Evolutionary conservation across 2,888 invertebrate genomes (phyloP).

Genomic region (Chloroclystis v-ata): DNA sequence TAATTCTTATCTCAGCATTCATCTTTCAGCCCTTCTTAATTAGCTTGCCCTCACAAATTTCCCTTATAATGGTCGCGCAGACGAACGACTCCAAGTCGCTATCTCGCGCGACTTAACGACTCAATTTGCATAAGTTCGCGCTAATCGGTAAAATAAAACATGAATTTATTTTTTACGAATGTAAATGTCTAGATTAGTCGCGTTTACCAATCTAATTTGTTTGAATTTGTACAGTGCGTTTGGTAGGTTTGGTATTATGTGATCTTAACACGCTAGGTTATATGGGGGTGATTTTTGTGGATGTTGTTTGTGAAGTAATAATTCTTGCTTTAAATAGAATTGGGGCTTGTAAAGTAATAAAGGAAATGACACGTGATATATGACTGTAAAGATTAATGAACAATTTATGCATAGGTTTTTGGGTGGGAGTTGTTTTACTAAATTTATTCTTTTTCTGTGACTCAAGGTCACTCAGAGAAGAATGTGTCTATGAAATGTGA

Average conservation of each 20-base stretch:
- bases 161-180: slow-evolving; percentile 8
- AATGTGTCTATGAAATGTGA: too few relatives aligned
- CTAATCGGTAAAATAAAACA: slow-evolving; percentile 14
- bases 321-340: too few relatives aligned
- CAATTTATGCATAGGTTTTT: background rate
- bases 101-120: slow-evolving; percentile 20
- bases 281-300: too few relatives aligned
- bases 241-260: background rate
- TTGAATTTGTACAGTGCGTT: background rate
- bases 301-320: too few relatives aligned
- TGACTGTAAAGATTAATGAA: background rate
- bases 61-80: slow-evolving; percentile 26
- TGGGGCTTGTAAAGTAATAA: background rate
- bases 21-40: slow-evolving; percentile 67
- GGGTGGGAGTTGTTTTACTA: too few relatives aligned
- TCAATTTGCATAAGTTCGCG: slow-evolving; percentile 18
- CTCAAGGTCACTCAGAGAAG: too few relatives aligned
- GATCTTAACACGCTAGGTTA: background rate
- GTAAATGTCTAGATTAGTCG: slow-evolving; percentile 8
- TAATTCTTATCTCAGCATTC: slow-evolving; percentile 62
- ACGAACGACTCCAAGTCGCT: slow-evolving; percentile 35
- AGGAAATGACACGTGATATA: background rate
- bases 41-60: slow-evolving; percentile 53
- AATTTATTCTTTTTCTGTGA: too few relatives aligned
- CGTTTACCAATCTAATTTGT: too few relatives aligned